phyloP scores from a whole-genome alignment of 1,140 invertebrate genomes.

The Drosophila sproati region DNA sequence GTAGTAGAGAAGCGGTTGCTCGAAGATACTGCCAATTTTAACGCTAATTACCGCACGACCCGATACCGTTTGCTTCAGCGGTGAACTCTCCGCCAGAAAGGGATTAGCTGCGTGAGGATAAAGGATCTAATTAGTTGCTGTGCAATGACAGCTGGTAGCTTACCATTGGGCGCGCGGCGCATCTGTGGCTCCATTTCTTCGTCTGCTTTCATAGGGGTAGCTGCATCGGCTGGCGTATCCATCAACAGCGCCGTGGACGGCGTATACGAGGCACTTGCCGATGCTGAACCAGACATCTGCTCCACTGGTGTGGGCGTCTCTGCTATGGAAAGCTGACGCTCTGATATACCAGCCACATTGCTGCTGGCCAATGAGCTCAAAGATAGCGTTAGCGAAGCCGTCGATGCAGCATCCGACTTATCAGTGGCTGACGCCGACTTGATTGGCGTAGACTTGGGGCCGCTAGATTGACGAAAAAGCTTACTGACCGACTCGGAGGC shows the following conservation, averaged over 20 bases:
- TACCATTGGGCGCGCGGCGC: constrained; percentile 70
- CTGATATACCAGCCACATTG: constrained; percentile 40
- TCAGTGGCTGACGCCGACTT: constrained; percentile 55
- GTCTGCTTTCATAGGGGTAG: constrained; percentile 17
- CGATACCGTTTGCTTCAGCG: constrained; percentile 58
- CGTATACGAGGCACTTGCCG: constrained; percentile 65
- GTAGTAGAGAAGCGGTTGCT: constrained; percentile 75
- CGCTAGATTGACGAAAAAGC: constrained; percentile 81
- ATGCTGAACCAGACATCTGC: constrained; percentile 47
- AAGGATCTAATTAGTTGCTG: constrained; percentile 61
- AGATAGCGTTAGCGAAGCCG: constrained; percentile 71
- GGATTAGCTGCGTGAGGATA: constrained; percentile 67
- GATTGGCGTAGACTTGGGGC: constrained; percentile 60
- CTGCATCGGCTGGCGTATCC: constrained; percentile 47
- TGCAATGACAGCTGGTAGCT: constrained; percentile 18
- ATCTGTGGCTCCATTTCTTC: constrained; percentile 41
- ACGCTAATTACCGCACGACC: constrained; percentile 61
- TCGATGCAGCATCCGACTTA: constrained; percentile 70
- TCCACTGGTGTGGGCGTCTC: constrained; percentile 67
- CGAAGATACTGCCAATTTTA: constrained; percentile 78
- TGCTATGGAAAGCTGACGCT: constrained; percentile 61
- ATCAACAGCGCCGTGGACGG: constrained; percentile 74
- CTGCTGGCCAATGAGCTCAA: constrained; percentile 72
- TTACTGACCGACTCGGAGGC: constrained; percentile 82
- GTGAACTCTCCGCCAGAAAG: constrained; percentile 66